These are phyloP conservation scores for Torymus tubicola DNA, from an alignment of 2,888 invertebrate species.

Conservation along the genomic window DNA sequence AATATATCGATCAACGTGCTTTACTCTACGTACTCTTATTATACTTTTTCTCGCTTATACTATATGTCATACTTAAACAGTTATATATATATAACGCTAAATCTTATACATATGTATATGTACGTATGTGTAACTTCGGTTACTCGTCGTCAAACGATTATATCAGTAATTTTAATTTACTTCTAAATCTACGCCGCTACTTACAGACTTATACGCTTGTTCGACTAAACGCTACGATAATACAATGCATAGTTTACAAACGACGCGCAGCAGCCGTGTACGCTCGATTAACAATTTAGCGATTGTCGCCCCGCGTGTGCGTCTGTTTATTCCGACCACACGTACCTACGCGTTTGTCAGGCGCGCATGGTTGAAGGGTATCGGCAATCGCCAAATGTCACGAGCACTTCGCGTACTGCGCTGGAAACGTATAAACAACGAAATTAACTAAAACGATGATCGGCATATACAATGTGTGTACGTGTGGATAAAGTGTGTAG, in stretches of 20 bases:
- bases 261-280: not conserved
- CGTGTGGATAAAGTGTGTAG: not conserved
- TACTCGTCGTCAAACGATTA: slow-evolving; percentile 17
- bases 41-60: not conserved
- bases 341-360: not conserved
- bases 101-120: not conserved
- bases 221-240: slow-evolving; percentile 22
- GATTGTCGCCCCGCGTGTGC: not conserved
- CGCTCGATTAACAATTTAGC: slow-evolving; percentile 13
- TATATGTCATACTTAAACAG: not conserved
- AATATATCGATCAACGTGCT: slow-evolving; percentile 46
- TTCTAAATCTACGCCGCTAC: slow-evolving; percentile 16
- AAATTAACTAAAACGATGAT: slow-evolving; percentile 8
- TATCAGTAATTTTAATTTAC: not conserved
- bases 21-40: slow-evolving; percentile 27
- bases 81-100: not conserved
- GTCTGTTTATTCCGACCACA: not conserved
- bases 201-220: slow-evolving; percentile 4
- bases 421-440: slow-evolving; percentile 1
- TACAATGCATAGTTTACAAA: slow-evolving; percentile 34
- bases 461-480: not conserved
- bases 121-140: no score
- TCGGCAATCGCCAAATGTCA: slow-evolving; percentile 20
- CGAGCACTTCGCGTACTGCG: slow-evolving; percentile 1
- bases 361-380: not conserved